A percentile compares a stretch with the other conserved stretches of the same genome.
Evolutionary conservation across 2,113 vertebrate species (phyloP).

Genomic region (Calonectris borealis): DNA sequence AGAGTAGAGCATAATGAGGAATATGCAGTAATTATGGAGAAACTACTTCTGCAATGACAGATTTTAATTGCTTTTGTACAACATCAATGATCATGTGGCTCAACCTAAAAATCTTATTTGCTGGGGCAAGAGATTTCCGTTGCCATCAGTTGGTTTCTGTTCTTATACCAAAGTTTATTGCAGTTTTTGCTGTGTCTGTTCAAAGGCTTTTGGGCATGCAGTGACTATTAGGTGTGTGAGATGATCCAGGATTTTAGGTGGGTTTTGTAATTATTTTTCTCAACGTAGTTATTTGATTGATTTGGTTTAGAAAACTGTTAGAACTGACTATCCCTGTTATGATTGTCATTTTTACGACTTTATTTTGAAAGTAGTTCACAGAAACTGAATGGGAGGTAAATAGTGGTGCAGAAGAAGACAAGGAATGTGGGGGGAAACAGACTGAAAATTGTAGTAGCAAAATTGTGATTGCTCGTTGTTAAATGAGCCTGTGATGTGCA

Average conservation of each 20-base stretch:
- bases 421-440: rapidly evolving
- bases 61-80: background rate
- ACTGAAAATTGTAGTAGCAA: background rate
- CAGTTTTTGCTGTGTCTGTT: background rate
- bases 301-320: background rate
- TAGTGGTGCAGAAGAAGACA: background rate
- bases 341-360: background rate
- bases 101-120: background rate
- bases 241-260: background rate
- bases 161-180: background rate
- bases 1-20: background rate
- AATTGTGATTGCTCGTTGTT: background rate
- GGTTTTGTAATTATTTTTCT: background rate
- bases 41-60: background rate
- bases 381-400: background rate
- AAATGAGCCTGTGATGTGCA: background rate
- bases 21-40: background rate
- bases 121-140: background rate
- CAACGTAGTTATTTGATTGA: background rate
- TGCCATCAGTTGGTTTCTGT: background rate
- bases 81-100: rapidly evolving
- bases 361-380: background rate
- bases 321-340: background rate
- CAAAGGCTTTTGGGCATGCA: background rate
- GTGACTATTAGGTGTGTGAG: background rate